Conservation (phyloP, 2,888 invertebrate genomes). For the Pristionchus maxplancki region DNA sequence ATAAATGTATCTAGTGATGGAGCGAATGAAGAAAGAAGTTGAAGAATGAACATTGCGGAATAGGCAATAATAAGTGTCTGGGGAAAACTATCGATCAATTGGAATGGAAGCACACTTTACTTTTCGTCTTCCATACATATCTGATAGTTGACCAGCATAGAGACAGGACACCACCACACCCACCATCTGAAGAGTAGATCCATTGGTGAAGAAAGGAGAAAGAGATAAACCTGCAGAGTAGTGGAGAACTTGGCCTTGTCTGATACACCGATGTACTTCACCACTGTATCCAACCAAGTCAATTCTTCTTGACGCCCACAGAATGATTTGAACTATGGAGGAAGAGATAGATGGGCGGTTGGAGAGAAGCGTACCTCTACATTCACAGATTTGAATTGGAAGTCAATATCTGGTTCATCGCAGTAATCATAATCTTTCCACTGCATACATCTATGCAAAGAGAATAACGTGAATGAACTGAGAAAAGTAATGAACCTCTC, state of each 20-base stretch:
- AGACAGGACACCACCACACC: constrained; percentile 64
- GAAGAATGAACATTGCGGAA: constrained; percentile 5
- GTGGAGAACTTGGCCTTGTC: constrained; percentile 57
- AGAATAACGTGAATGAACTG: not conserved
- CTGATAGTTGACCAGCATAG: constrained; percentile 62
- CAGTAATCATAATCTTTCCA: constrained; percentile 59
- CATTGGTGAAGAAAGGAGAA: not conserved
- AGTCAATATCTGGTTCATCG: constrained; percentile 56
- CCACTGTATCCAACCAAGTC: constrained; percentile 54
- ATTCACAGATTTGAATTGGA: constrained; percentile 63
- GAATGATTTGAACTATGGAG: constrained; percentile 55
- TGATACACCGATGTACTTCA: constrained; percentile 57
- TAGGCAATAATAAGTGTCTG: not conserved
- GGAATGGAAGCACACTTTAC: constrained; percentile 45
- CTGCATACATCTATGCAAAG: constrained; percentile 51
- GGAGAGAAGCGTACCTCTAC: constrained; percentile 57
- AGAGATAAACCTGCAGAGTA: not conserved
- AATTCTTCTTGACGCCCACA: constrained; percentile 56
- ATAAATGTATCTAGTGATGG: constrained; percentile 61
- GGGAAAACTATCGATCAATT: not conserved
- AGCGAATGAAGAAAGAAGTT: constrained; percentile 57
- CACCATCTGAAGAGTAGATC: constrained; percentile 58
- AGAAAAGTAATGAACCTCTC: not conserved
- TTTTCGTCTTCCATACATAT: constrained; percentile 63
- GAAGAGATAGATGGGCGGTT: not conserved